Percentiles rank a stretch among this genome's conserved stretches.
Conservation (phyloP, 2,888 invertebrate species). For the Aspidiotus rigidus region DNA sequence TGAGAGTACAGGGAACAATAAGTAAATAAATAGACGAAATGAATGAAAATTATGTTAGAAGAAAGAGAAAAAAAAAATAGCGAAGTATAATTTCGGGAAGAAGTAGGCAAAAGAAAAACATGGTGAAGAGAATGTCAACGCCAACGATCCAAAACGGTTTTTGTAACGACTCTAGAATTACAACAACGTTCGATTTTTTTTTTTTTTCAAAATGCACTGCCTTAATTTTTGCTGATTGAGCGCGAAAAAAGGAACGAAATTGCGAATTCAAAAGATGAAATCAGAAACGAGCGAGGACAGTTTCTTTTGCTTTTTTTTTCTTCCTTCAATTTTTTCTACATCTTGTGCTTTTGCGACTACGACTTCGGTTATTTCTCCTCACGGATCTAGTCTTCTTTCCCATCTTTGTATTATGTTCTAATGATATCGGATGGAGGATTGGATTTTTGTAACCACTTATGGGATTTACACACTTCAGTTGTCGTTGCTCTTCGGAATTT, state of each 20-base stretch:
- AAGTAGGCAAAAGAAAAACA: background rate
- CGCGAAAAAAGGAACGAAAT: constrained; percentile 19
- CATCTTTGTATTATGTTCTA: constrained; percentile 26
- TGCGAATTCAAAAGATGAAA: constrained; percentile 30
- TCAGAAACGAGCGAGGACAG: constrained; percentile 26
- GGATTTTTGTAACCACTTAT: constrained; percentile 33
- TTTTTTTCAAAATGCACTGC: constrained; percentile 21
- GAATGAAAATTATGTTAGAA: background rate
- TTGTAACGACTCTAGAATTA: constrained; percentile 27
- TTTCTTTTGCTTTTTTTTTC: constrained; percentile 28
- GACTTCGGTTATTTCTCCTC: too few species aligned
- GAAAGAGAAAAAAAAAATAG: constrained; percentile 3
- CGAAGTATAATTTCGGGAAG: background rate
- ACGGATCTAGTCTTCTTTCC: background rate
- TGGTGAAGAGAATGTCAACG: background rate
- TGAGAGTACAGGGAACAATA: constrained; percentile 8
- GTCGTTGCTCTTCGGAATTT: constrained; percentile 29
- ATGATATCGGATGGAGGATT: constrained; percentile 32
- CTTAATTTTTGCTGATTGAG: constrained; percentile 31
- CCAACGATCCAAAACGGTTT: constrained; percentile 8
- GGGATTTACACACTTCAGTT: constrained; percentile 33
- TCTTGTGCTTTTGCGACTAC: background rate
- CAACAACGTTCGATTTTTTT: constrained; percentile 27
- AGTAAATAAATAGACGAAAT: background rate
- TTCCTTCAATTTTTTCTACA: background rate